Conservation (phyloP, 2,797 vertebrate species). For the Trichosurus vulpecula region DNA sequence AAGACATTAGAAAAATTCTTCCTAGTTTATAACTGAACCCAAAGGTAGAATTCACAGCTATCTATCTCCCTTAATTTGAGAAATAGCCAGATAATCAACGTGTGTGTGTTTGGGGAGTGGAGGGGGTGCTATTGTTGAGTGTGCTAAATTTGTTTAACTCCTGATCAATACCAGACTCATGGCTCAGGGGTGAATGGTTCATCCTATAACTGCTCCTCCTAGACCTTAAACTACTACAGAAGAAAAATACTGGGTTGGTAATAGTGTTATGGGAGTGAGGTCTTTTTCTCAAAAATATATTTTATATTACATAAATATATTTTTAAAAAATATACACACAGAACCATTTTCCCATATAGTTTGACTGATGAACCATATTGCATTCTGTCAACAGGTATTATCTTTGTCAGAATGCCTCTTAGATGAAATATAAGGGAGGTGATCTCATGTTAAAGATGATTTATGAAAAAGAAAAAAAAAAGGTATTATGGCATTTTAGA, state of each 20-base stretch:
- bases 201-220: conserved; percentile 31
- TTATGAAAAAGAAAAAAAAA: conserved; percentile 7
- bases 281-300: neutral
- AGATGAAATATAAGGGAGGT: neutral
- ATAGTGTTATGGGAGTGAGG: neutral
- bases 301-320: neutral
- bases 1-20: conserved; percentile 51
- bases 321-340: neutral
- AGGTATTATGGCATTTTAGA: neutral
- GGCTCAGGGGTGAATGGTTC: conserved; percentile 53
- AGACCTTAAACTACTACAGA: conserved; percentile 65
- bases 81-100: conserved; percentile 54
- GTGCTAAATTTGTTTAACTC: conserved; percentile 42
- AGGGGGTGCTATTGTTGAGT: neutral
- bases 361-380: neutral
- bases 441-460: neutral
- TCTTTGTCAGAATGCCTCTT: neutral
- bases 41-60: conserved; percentile 45
- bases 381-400: conserved; percentile 1
- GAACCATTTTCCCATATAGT: neutral
- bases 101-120: neutral
- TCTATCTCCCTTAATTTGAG: conserved; percentile 53
- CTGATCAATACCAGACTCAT: conserved; percentile 59
- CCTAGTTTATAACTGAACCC: conserved; percentile 39
- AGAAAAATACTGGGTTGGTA: neutral